Conservation (phyloP, 2,113 vertebrate genomes). For the Stictonetta naevosa region DNA sequence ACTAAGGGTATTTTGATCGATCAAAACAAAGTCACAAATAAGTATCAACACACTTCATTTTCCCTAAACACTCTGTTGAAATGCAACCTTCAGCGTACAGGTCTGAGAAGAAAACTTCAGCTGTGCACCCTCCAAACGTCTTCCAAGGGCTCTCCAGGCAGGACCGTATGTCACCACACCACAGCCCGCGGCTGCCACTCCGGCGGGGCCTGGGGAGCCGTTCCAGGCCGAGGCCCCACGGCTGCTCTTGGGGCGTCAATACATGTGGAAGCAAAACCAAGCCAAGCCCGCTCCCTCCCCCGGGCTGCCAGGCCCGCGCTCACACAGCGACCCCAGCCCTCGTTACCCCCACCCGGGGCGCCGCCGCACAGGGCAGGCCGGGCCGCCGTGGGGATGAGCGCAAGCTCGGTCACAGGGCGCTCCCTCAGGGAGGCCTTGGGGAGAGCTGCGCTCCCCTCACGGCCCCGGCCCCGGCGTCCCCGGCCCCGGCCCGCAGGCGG, state of each 20-base stretch:
- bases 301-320: background rate
- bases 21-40: conserved; percentile 21
- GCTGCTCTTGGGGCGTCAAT: background rate
- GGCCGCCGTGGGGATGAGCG: no score
- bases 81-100: background rate
- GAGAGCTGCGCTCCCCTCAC: no score
- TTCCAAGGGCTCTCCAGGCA: background rate
- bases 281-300: background rate
- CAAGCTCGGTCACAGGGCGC: accelerated
- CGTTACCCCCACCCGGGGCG: background rate
- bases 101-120: background rate
- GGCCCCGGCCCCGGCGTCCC: no score
- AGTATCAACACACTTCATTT: conserved; percentile 1
- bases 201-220: background rate
- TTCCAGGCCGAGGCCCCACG: background rate
- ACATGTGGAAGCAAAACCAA: background rate
- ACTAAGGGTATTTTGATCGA: background rate
- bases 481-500: no score
- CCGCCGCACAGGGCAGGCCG: no score
- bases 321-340: background rate
- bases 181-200: background rate
- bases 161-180: background rate
- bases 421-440: accelerated
- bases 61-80: background rate
- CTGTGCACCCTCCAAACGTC: background rate